Evolutionary conservation across 2,888 invertebrate genomes (phyloP).

Genomic region (Adela reaumurella): DNA sequence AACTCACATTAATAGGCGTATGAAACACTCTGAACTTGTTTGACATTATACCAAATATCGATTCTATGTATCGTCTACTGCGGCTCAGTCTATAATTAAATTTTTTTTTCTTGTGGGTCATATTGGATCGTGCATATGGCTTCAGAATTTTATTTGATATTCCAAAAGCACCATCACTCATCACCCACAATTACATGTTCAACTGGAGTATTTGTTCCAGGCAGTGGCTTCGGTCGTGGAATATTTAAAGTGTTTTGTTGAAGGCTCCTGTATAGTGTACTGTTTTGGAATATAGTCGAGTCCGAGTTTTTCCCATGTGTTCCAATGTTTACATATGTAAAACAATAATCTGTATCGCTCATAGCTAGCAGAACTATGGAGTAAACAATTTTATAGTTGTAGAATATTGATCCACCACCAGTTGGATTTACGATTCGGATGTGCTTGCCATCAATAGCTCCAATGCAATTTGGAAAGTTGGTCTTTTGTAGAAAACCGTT

Average conservation of each 20-base stretch:
- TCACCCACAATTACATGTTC: not conserved
- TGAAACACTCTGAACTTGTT: slow-evolving; percentile 10
- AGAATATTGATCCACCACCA: too few species aligned
- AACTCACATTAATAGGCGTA: slow-evolving; percentile 4
- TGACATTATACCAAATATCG: slow-evolving; percentile 8
- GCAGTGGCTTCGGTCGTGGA: not conserved
- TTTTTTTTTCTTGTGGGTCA: slow-evolving; percentile 5
- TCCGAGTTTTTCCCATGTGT: too few species aligned
- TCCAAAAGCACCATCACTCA: not conserved
- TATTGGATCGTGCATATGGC: not conserved
- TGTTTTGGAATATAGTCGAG: too few species aligned
- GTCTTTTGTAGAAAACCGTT: too few species aligned
- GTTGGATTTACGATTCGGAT: too few species aligned
- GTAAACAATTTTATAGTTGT: too few species aligned
- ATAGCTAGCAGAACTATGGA: too few species aligned
- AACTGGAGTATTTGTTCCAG: not conserved
- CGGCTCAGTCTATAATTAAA: slow-evolving; percentile 11
- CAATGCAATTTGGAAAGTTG: too few species aligned
- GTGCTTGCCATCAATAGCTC: too few species aligned
- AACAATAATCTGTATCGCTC: too few species aligned
- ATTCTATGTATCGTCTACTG: slow-evolving; percentile 11
- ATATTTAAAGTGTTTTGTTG: too few species aligned
- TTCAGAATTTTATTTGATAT: not conserved
- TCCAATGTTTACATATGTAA: too few species aligned
- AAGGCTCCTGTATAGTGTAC: not conserved